These are phyloP conservation scores for Archips xylosteana DNA, from an alignment of 2,888 invertebrate species.

Conservation along the genomic window DNA sequence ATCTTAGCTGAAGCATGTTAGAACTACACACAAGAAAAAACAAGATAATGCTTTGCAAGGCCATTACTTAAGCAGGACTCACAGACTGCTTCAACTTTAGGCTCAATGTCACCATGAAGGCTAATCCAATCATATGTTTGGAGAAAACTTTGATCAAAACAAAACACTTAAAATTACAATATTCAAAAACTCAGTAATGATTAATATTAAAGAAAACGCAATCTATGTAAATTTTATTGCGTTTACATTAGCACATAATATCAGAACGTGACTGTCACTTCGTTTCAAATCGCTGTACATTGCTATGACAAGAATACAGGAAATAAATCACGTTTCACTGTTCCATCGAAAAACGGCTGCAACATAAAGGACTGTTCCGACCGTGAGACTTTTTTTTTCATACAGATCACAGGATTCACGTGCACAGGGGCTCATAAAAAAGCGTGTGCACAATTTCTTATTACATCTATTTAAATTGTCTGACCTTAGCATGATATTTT, in stretches of 20 bases:
- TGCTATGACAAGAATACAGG: slow-evolving; percentile 61
- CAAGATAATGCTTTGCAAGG: slow-evolving; percentile 49
- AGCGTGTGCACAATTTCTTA: slow-evolving; percentile 51
- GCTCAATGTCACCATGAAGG: slow-evolving; percentile 77
- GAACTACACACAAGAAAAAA: slow-evolving; percentile 22
- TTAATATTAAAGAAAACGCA: background rate
- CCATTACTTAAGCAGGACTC: slow-evolving; percentile 42
- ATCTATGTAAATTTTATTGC: slow-evolving; percentile 16
- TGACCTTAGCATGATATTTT: slow-evolving; percentile 50
- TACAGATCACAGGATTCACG: slow-evolving; percentile 60
- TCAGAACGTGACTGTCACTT: slow-evolving; percentile 37
- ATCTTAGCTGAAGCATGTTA: slow-evolving; percentile 1
- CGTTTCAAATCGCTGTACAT: slow-evolving; percentile 42
- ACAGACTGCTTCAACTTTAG: slow-evolving; percentile 30
- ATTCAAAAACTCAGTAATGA: slow-evolving; percentile 12
- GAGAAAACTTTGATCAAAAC: slow-evolving; percentile 43
- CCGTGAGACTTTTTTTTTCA: slow-evolving; percentile 76
- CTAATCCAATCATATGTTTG: slow-evolving; percentile 64
- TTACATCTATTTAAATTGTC: slow-evolving; percentile 18
- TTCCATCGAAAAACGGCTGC: slow-evolving; percentile 58
- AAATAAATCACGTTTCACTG: slow-evolving; percentile 67
- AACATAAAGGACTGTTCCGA: slow-evolving; percentile 57
- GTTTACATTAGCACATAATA: slow-evolving; percentile 35
- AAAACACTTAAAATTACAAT: slow-evolving; percentile 45
- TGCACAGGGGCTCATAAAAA: slow-evolving; percentile 66